Evolutionary conservation across 2,888 invertebrate genomes (phyloP), one percentile per base, ranked within the genome.

Genomic region (Papilio protenor): DNA sequence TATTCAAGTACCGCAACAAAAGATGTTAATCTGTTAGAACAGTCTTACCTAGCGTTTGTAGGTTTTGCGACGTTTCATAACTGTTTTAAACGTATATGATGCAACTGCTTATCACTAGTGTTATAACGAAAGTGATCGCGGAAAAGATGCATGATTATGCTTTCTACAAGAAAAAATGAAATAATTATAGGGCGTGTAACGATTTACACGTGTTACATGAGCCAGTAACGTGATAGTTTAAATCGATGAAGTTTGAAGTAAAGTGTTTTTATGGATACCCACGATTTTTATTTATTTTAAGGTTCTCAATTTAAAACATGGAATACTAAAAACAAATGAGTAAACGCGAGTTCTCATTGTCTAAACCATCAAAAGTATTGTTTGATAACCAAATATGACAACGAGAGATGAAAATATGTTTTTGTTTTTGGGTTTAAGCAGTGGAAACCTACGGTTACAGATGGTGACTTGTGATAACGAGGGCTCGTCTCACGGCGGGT

Each of bases 401-500:
- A 11, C 16, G 16, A 16, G 49, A 12, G 49, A 14, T 16, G 16
- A 16, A 14, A 49, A 16, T 49, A 49, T 49, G 49, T 52, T 52
- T 52, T 52, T 52, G 49, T 18, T 18, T 18, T 18, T 3, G 1
- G 12, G 49, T 49, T 49, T 52, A 16, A 6, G 18, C 1, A 52
- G 52, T 52, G 52, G 49, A 49, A 49, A 52, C 52, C 52, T 18
- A 18, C 14, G 49, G 49, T 55, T 77, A n/a, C 78, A 95, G 95
- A 95, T 95, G 95, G 95, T 95, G 88, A 93, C 93, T 84, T 92
- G 92, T 80, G 95, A 95, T 79, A 89, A 88, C 81, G 92, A 91
- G 66, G 88, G 88, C 85, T 88, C 91, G 83, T 87, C 91, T 72
- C 85, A 88, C 73, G 90, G 93, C 85, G 94, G 93, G 81, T 94